Conservation (phyloP, 2,888 invertebrate genomes). For the Falcaria lacertinaria region DNA sequence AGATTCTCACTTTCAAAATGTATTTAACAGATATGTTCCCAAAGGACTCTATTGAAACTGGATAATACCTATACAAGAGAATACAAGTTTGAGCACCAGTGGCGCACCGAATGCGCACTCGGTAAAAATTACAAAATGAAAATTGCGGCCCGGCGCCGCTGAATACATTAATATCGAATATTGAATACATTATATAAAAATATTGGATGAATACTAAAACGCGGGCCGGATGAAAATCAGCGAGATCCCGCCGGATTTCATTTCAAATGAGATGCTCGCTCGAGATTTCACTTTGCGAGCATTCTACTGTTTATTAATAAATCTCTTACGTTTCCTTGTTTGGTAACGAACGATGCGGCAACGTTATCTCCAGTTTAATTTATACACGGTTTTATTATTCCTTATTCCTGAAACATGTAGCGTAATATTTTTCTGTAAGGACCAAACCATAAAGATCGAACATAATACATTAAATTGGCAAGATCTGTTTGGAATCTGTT, state of each 20-base stretch:
- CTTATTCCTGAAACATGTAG: too few species aligned
- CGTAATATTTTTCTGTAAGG: too few species aligned
- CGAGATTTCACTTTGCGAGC: constrained; percentile 10
- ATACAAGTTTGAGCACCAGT: constrained; percentile 47
- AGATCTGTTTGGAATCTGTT: too few species aligned
- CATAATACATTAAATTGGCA: too few species aligned
- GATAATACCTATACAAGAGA: too few species aligned
- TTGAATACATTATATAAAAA: constrained; percentile 76
- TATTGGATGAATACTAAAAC: constrained; percentile 68
- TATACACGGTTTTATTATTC: too few species aligned
- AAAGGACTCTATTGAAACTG: too few species aligned
- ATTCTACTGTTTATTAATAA: constrained; percentile 44
- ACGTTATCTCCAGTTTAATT: too few species aligned
- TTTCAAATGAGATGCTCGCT: constrained; percentile 53
- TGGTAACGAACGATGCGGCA: constrained; percentile 1
- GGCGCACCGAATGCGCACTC: constrained; percentile 57
- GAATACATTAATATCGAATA: constrained; percentile 79
- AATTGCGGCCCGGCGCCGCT: constrained; percentile 74
- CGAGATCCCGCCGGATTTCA: constrained; percentile 54
- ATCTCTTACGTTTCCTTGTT: constrained; percentile 21
- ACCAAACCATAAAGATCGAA: too few species aligned
- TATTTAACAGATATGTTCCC: too few species aligned
- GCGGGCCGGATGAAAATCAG: constrained; percentile 55
- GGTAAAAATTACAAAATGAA: constrained; percentile 80
- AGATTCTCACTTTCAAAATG: too few species aligned